Evolutionary conservation across 1,140 invertebrate genomes (phyloP).

Genomic region (Zaprionus ghesquierei): DNA sequence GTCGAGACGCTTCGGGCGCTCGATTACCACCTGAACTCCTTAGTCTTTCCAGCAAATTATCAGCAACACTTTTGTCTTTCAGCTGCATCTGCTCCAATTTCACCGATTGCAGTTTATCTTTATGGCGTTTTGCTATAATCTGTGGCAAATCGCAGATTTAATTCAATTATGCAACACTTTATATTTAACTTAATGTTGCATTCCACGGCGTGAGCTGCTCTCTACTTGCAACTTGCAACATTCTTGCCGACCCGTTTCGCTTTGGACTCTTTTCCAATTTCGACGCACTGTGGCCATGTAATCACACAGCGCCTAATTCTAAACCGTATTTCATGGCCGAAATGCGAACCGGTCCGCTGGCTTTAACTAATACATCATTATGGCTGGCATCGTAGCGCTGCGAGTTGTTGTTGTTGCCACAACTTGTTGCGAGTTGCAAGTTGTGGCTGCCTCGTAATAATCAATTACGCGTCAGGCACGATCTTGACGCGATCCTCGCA

Average conservation of each 20-base stretch:
- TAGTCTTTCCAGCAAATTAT: neutral
- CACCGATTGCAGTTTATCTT: neutral
- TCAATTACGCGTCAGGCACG: slow-evolving; percentile 79
- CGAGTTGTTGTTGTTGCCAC: slow-evolving; percentile 10
- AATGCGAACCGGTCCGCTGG: slow-evolving; percentile 75
- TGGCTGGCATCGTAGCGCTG: slow-evolving; percentile 46
- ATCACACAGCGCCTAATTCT: slow-evolving; percentile 77
- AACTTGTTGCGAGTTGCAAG: slow-evolving; percentile 11
- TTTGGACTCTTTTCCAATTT: slow-evolving; percentile 60
- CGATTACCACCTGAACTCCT: neutral
- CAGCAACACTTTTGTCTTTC: neutral
- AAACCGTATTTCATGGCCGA: slow-evolving; percentile 79
- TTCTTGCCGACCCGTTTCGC: slow-evolving; percentile 31
- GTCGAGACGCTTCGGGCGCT: neutral
- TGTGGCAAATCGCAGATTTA: neutral
- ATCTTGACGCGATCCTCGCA: slow-evolving; percentile 77
- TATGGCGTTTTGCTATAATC: neutral
- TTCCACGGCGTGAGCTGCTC: slow-evolving; percentile 23
- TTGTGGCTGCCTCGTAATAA: slow-evolving; percentile 66
- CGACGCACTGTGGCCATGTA: slow-evolving; percentile 56
- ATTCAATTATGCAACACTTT: slow-evolving; percentile 36
- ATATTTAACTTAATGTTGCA: slow-evolving; percentile 18
- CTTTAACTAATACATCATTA: slow-evolving; percentile 81
- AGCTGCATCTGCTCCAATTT: neutral
- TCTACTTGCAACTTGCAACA: slow-evolving; percentile 25